phyloP scores from a whole-genome alignment of 2,888 invertebrate species.

The Pachycephus smyrnensis region DNA sequence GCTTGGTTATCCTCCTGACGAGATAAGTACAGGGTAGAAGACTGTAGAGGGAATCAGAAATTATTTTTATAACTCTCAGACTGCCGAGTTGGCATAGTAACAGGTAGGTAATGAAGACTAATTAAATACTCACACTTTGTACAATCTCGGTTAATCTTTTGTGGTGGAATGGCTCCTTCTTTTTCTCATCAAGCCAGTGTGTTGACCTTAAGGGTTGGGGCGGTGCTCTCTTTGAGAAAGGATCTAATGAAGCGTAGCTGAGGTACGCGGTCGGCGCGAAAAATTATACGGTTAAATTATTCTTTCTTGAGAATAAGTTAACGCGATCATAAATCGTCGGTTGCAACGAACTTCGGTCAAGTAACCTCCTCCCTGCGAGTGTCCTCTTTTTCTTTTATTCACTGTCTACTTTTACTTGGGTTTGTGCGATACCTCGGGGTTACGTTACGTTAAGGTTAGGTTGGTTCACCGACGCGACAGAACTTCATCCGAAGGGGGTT shows the following conservation, averaged over 20 bases:
- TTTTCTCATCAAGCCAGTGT: background rate
- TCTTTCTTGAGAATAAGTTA: background rate
- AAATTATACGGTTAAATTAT: background rate
- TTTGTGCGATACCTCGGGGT: background rate
- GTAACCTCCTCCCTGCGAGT: background rate
- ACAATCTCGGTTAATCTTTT: background rate
- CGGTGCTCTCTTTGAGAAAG: background rate
- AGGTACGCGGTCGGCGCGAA: background rate
- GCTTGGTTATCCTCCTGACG: background rate
- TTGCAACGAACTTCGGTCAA: background rate
- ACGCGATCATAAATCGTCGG: background rate
- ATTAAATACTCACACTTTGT: background rate
- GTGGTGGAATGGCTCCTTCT: background rate
- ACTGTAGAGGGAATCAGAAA: background rate
- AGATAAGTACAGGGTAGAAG: background rate
- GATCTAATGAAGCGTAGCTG: background rate
- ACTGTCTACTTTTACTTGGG: background rate
- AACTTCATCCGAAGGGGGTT: background rate
- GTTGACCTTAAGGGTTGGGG: background rate
- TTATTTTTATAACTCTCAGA: background rate
- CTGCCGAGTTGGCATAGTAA: background rate
- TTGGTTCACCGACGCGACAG: background rate
- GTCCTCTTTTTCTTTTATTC: background rate
- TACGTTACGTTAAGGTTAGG: background rate
- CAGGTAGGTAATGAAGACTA: background rate